Evolutionary conservation across 2,888 invertebrate genomes (phyloP), one percentile per base, ranked within the genome.

Genomic region (Machimus rusticus): DNA sequence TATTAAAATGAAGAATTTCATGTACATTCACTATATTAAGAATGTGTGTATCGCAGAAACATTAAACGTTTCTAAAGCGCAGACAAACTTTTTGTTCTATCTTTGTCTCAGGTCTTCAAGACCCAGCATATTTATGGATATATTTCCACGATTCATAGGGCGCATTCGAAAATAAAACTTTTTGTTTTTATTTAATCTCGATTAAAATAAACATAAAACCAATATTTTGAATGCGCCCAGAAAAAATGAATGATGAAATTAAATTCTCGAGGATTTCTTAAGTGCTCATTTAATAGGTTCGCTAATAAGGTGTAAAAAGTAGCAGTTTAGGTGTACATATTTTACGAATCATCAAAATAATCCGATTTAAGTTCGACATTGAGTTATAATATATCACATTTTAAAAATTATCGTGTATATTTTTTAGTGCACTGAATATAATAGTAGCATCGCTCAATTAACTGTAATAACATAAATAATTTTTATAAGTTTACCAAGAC

Each of bases 401-500:
- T 34, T 31, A 79, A 16, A 79, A 51, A 79, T 51, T 46, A 51
- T 51, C 19, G 51, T 16, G 76, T 16, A 37, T 28, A 51, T 46
- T 23, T 79, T 16, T 14, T 16, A 46, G 51, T 51, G 23, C 79
- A 28, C 51, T 19, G 34, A 78, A 66, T 66, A 5, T 28, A 46
- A 19, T 23, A 14, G 43, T 46, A 39, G 39, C 2, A 12, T 28
- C 43, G 19, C 46, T 43, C 43, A 43, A 43, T 78, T 2, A 79
- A 46, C 51, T 79, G 79, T 79, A 79, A 66, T 51, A 51, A 66
- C 66, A 66, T 66, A 66, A 19, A 66, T 51, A 51, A 79, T 14
- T 46, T 79, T 79, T 79, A 46, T 79, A 79, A 79, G 51, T 79
- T 79, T 79, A 79, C 51, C 23, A 31, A 28, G 23, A 79, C 31